Evolutionary conservation across 2,888 invertebrate species (phyloP), one percentile per base, ranked within the genome.

Genomic region (Scaptomyza flava): DNA sequence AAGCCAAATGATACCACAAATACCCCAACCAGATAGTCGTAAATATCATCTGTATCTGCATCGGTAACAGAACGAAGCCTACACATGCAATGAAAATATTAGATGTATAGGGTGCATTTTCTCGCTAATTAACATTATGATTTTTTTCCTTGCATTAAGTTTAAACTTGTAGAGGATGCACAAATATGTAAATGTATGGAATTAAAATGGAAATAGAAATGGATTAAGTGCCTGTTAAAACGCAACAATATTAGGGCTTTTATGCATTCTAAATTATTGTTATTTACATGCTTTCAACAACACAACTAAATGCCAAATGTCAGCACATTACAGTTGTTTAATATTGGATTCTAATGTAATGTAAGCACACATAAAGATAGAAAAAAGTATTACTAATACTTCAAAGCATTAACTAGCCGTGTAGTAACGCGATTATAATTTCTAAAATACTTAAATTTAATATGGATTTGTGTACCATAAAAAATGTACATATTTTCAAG

Each of bases 171-270:
- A 57, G 75, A 67, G 31, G 58, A 68, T 71, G 81, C 87, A 81
- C 81, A 86, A 86, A 68, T 68, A 41, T 80, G 72, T 77, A 83
- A 77, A 80, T 80, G 69, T 68, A 70, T 63, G 62, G 68, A 81
- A 68, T 75, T 70, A 65, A 63, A 53, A 27, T 56, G 9, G 53
- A 45, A 27, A 70, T 64, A 14, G 3, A 38, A 71, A 74, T 67
- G 54, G 68, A 79, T 72, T 53, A 82, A 84, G 87, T 84, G 87
- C 87, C 81, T 81, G 84, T 78, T 75, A 47, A 67, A 71, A 80
- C 81, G 77, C 86, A 82, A 86, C 86, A 83, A 82, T 71, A 68
- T 67, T 71, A 77, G 53, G 71, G 74, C 67, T 82, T 60, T 59
- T 60, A 53, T 43, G 42, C 41, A 68, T 42, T 52, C 64, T 61